Percentiles rank a stretch among this genome's conserved stretches.
Evolutionary conservation across 2,113 vertebrate genomes (phyloP).

Genomic region (Cricetomys ansorgei): DNA sequence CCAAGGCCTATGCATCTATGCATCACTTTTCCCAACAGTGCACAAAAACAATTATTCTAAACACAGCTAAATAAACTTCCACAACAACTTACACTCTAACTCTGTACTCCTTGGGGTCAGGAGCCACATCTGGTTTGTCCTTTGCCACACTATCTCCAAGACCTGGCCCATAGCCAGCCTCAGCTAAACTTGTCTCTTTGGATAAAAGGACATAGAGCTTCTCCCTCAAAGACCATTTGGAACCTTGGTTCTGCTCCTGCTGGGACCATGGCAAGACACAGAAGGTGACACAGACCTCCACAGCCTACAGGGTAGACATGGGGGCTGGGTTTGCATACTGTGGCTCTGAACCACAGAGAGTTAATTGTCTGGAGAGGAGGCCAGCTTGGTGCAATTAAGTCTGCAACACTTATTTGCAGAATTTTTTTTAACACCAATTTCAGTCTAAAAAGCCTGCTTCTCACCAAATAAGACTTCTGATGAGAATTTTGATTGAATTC

Average conservation of each 20-base stretch:
- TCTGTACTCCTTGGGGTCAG: not conserved
- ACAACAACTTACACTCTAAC: not conserved
- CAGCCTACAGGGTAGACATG: fast-evolving
- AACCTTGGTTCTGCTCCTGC: not conserved
- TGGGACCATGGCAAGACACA: fast-evolving
- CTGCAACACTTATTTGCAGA: not conserved
- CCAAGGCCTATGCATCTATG: no score
- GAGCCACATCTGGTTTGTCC: not conserved
- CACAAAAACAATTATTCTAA: no score
- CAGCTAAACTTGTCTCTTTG: not conserved
- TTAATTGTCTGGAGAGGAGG: not conserved
- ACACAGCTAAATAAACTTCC: no score
- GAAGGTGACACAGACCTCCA: not conserved
- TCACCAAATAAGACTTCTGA: not conserved
- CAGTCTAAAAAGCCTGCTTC: constrained; percentile 2
- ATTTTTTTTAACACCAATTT: not conserved
- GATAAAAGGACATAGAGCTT: not conserved
- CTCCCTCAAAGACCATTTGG: not conserved
- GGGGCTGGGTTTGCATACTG: not conserved
- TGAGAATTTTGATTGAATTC: constrained; percentile 29
- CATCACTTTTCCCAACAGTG: no score
- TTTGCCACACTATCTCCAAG: not conserved
- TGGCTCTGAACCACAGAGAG: not conserved
- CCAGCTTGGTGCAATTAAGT: not conserved
- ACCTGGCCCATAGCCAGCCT: not conserved